Conservation (phyloP, 2,797 vertebrate species). For the Novumbra hubbsi region DNA sequence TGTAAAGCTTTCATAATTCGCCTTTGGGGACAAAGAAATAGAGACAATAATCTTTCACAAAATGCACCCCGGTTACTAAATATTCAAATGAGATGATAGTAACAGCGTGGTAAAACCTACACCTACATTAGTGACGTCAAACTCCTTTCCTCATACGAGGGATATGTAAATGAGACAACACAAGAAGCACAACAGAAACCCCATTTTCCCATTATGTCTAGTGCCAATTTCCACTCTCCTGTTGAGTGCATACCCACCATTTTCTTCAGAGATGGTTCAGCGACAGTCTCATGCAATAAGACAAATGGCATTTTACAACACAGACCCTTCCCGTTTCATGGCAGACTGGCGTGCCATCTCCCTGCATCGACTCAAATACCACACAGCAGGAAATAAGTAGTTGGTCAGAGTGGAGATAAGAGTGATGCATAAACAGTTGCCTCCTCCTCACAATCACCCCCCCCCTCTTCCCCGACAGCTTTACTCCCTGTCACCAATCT, state of each 20-base stretch:
- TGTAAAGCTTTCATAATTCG: not conserved
- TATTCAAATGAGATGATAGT: not conserved
- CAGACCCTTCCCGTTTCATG: not conserved
- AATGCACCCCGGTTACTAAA: not conserved
- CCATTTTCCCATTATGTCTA: not conserved
- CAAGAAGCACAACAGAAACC: not conserved
- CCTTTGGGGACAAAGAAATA: not conserved
- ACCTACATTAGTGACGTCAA: not conserved
- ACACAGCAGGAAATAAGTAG: slow-evolving; percentile 42
- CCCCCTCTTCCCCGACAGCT: slow-evolving; percentile 12
- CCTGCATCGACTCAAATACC: slow-evolving; percentile 32
- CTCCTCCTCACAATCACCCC: not conserved
- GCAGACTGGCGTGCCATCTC: slow-evolving; percentile 15
- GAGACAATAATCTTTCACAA: not conserved
- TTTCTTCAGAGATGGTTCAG: not conserved
- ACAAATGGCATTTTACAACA: slow-evolving; percentile 13
- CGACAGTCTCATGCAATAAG: not conserved
- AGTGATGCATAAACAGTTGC: slow-evolving; percentile 44
- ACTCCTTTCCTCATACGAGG: not conserved
- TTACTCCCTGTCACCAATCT: slow-evolving; percentile 38
- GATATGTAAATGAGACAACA: slow-evolving; percentile 4
- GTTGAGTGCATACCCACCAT: not conserved
- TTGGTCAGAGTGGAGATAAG: slow-evolving; percentile 48
- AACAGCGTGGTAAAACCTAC: not conserved
- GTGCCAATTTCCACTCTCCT: not conserved